Percentiles rank a stretch among this genome's conserved stretches.
These are phyloP conservation scores for Alloscopus bannaensis DNA, from an alignment of 2,888 invertebrate species.

Conservation along the genomic window DNA sequence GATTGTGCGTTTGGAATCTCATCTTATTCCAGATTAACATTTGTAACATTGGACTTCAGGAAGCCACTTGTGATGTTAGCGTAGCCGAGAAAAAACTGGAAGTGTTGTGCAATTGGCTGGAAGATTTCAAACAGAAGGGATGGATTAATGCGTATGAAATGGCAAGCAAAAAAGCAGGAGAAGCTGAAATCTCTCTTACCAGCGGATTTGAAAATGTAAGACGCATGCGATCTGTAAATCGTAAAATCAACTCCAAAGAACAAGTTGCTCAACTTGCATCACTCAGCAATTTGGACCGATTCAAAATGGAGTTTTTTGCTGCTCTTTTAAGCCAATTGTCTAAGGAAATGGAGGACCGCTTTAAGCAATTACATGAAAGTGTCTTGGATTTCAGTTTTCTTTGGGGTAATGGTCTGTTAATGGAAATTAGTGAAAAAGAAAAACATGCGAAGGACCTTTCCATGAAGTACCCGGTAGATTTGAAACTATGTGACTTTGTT, in stretches of 20 bases:
- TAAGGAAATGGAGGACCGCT: slow-evolving; percentile 6
- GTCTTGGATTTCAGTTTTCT: slow-evolving; percentile 11
- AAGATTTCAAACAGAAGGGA: slow-evolving; percentile 1
- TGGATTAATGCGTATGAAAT: not conserved
- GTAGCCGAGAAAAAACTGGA: not conserved
- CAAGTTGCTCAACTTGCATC: not conserved
- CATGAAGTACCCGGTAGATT: slow-evolving; percentile 4
- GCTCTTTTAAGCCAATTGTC: not conserved
- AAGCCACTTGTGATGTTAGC: not conserved
- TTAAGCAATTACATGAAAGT: not conserved
- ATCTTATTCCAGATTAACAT: slow-evolving; percentile 17
- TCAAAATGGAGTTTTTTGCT: slow-evolving; percentile 27
- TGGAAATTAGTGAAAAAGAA: not conserved
- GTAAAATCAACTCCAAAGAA: not conserved
- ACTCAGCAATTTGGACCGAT: not conserved
- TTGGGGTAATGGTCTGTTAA: slow-evolving; percentile 9
- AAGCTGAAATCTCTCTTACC: not conserved
- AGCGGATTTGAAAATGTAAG: slow-evolving; percentile 22
- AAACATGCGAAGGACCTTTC: slow-evolving; percentile 25
- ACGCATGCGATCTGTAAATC: not conserved
- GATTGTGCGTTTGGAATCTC: not conserved
- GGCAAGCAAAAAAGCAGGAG: not conserved
- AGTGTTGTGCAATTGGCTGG: not conserved
- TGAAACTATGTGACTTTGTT: not conserved
- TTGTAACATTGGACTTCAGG: not conserved